Conservation (phyloP, 2,113 vertebrate species). For the Hymenochirus boettgeri region DNA sequence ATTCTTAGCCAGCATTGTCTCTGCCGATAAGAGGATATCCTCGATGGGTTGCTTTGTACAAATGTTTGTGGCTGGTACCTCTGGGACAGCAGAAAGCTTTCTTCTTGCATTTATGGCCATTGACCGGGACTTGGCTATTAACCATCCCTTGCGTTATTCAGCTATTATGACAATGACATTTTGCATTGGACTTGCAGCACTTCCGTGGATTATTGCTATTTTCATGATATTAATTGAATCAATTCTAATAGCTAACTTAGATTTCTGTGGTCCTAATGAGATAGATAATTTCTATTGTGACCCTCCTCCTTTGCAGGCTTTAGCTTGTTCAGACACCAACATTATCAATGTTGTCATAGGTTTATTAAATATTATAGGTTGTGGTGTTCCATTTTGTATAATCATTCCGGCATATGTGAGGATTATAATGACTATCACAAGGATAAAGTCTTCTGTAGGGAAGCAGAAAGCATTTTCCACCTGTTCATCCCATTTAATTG, state of each 20-base stretch:
- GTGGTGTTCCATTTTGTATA: constrained; percentile 29
- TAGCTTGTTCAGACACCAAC: constrained; percentile 46
- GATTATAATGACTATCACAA: not conserved
- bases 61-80: constrained; percentile 47
- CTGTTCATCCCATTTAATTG: constrained; percentile 28
- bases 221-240: constrained; percentile 46
- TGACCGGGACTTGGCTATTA: constrained; percentile 45
- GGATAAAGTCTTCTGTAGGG: not conserved
- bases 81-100: constrained; percentile 51
- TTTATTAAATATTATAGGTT: constrained; percentile 44
- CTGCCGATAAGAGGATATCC: constrained; percentile 38
- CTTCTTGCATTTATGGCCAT: constrained; percentile 52
- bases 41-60: constrained; percentile 47
- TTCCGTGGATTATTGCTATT: constrained; percentile 44
- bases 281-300: constrained; percentile 55
- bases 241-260: constrained; percentile 41
- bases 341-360: constrained; percentile 46
- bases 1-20: constrained; percentile 45
- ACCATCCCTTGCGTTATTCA: constrained; percentile 47
- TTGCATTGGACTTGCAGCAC: constrained; percentile 40
- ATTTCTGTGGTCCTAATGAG: constrained; percentile 47
- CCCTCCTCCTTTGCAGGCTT: constrained; percentile 46
- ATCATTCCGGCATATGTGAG: constrained; percentile 1
- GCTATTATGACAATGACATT: constrained; percentile 39
- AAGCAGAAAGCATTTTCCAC: constrained; percentile 28